These are phyloP conservation scores for Lacerta viridis DNA, from an alignment of 2,797 vertebrate species.

Conservation along the genomic window DNA sequence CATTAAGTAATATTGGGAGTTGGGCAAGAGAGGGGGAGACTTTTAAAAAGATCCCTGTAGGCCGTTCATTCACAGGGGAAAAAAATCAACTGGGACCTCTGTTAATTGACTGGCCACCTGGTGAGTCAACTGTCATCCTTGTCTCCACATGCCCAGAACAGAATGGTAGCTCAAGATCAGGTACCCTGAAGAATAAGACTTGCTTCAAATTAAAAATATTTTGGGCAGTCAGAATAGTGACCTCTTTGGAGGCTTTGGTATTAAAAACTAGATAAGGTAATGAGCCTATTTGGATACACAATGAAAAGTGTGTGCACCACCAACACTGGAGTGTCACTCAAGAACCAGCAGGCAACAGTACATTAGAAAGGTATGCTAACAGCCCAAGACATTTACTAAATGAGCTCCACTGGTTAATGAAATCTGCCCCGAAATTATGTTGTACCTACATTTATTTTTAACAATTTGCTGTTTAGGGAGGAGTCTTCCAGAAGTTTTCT, in stretches of 20 bases:
- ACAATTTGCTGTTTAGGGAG: constrained; percentile 88
- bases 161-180: neutral
- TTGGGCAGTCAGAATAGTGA: neutral
- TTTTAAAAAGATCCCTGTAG: neutral
- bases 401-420: neutral
- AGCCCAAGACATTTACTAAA: neutral
- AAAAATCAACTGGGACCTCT: too few species aligned
- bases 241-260: neutral
- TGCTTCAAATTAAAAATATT: neutral
- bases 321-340: neutral
- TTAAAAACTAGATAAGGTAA: neutral
- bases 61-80: neutral
- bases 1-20: neutral
- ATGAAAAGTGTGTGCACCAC: too few species aligned
- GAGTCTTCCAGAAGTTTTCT: constrained; percentile 92
- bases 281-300: neutral
- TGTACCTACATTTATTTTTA: constrained; percentile 93
- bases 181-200: neutral
- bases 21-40: too few species aligned
- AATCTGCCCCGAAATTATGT: rapidly evolving
- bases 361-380: neutral
- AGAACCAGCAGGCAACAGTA: neutral
- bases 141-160: neutral
- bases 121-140: neutral
- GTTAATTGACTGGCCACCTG: too few species aligned